Percentiles rank a stretch among this genome's conserved stretches.
Conservation (phyloP, 2,888 invertebrate species). For the Polia nebulosa region DNA sequence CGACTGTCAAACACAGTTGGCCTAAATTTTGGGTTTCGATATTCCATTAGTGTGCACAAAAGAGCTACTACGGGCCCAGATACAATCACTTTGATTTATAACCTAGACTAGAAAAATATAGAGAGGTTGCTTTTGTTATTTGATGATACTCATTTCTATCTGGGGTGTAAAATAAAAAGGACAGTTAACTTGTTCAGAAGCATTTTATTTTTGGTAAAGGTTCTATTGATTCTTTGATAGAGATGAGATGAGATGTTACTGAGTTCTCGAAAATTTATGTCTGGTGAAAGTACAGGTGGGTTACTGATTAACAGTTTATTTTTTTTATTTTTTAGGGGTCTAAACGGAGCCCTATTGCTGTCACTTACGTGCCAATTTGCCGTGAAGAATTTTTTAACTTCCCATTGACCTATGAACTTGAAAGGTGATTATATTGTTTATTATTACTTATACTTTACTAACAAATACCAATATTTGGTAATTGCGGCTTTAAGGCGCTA, state of each 20-base stretch:
- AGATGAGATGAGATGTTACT: neutral
- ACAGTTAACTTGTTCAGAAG: neutral
- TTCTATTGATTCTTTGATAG: neutral
- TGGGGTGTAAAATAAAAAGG: conserved; percentile 3
- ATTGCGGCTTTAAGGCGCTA: no score
- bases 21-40: conserved; percentile 64
- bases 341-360: no score
- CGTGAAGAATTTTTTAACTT: no score
- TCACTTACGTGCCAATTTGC: no score
- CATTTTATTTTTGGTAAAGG: neutral
- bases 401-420: no score
- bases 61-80: conserved; percentile 46
- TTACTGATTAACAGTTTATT: no score
- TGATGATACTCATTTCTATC: neutral
- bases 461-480: no score
- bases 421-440: no score
- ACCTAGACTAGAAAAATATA: conserved; percentile 48
- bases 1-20: conserved; percentile 60
- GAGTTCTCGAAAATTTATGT: neutral
- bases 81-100: conserved; percentile 64
- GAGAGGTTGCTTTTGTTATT: conserved; percentile 25
- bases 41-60: conserved; percentile 67
- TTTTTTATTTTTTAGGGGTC: no score
- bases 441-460: no score
- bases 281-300: no score